Base-by-base conservation (phyloP, 2,113 vertebrate genomes). In the Thryonomys swinderianus region DNA sequence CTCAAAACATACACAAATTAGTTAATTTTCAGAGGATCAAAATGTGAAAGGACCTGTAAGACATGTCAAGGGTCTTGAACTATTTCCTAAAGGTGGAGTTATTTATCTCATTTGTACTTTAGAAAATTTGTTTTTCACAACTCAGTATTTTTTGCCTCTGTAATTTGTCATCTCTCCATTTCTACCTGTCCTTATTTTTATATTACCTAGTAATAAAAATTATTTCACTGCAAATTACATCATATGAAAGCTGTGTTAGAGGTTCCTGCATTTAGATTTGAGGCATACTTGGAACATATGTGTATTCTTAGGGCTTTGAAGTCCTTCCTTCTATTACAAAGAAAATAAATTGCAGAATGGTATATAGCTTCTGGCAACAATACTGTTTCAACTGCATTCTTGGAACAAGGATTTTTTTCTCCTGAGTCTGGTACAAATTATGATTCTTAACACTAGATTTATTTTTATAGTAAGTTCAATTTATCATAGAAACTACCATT, bases 321-420 rank as follows among this genome's bases (percentile, higher is more conserved):
- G 88, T 96, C 74, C 14, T 94, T 92, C 93, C 91, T 97, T 95
- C 79, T 92, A 85, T 45, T 96, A 69, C 87, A 96, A 97, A 97
- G 48, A 40, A 97, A 71, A 76, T 94, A 87, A 92, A 73, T 62
- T 74, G 59, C 87, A 83, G 80, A 97, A 85, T 82, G 55, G 80
- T 87, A 86, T 88, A 40, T 67, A 95, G 59, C 62, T 97, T 95
- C 95, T 96, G 81, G 93, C 87, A 95, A 85, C 88, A 96, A 76
- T 34, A 85, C 40, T 88, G 90, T 86, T 96, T 90, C 88, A 94
- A 53, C 57, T 94, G n/a, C 18, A 37, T 82, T 95, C 81, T 89
- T 87, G 85, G 40, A 64, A 13, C 18, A 32, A 57, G 5, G 57
- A 69, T 61, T 85, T 34, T 73, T 74, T 73, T 82, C 1, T 12